Percentiles rank a stretch among this genome's conserved stretches.
Conservation (phyloP, 1,140 invertebrate genomes). For the Brachionus paranguensis region DNA sequence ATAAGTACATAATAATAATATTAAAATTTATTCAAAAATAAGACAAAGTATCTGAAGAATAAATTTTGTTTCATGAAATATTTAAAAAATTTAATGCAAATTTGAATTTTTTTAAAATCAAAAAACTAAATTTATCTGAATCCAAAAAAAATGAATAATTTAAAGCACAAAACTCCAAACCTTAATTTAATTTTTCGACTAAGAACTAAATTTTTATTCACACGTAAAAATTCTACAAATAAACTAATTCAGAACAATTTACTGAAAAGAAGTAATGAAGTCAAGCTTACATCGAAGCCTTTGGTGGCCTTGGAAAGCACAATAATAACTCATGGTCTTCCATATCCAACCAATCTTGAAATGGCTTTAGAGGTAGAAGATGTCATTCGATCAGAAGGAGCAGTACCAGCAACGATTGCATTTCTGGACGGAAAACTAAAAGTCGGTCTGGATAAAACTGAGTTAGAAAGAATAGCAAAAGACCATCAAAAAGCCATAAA, state of each 20-base stretch:
- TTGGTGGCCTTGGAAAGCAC: constrained; percentile 92
- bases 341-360: constrained; percentile 80
- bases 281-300: constrained; percentile 57
- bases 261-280: constrained; percentile 41
- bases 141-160: neutral
- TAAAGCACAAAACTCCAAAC: neutral
- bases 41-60: neutral
- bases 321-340: constrained; percentile 97
- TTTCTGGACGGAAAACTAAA: constrained; percentile 75
- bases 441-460: constrained; percentile 64
- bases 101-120: neutral
- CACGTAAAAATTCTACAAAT: neutral
- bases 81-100: neutral
- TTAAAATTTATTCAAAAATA: neutral
- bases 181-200: neutral
- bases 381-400: constrained; percentile 67
- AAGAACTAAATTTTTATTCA: neutral
- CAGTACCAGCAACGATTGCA: constrained; percentile 86
- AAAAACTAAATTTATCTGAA: neutral
- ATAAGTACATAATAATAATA: neutral
- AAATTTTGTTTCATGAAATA: neutral
- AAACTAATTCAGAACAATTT: constrained; percentile 11
- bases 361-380: constrained; percentile 76
- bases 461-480: constrained; percentile 60
- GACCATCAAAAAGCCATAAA: constrained; percentile 61